phyloP scores from a whole-genome alignment of 2,888 invertebrate genomes.

The Phasia obesa region DNA sequence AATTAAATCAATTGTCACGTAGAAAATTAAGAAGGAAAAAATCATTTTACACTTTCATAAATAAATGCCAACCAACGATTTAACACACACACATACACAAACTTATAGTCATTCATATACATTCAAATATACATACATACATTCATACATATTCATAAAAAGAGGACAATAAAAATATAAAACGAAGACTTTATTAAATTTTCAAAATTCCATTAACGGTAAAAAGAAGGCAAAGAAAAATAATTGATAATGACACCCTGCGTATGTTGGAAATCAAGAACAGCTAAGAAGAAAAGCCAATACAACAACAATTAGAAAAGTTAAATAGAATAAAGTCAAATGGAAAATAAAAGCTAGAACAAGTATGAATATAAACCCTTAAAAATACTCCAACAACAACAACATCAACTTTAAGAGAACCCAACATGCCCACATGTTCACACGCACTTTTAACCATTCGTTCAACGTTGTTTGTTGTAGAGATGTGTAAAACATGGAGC shows the following conservation, averaged over 20 bases:
- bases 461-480: slow-evolving; percentile 3
- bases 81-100: slow-evolving; percentile 44
- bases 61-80: slow-evolving; percentile 62
- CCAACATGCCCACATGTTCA: slow-evolving; percentile 50
- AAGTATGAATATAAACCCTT: slow-evolving; percentile 58
- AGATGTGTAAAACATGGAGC: slow-evolving; percentile 8
- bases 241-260: slow-evolving; percentile 70
- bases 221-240: slow-evolving; percentile 56
- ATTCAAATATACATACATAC: background rate
- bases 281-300: slow-evolving; percentile 26
- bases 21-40: slow-evolving; percentile 54
- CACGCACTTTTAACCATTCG: slow-evolving; percentile 37
- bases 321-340: slow-evolving; percentile 50
- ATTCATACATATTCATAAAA: background rate
- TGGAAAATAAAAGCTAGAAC: slow-evolving; percentile 32
- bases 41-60: slow-evolving; percentile 60
- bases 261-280: slow-evolving; percentile 64
- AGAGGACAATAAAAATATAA: slow-evolving; percentile 40
- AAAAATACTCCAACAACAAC: slow-evolving; percentile 42
- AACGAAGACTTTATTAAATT: slow-evolving; percentile 73
- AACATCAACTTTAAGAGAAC: too few relatives aligned
- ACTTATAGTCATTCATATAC: too few relatives aligned
- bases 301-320: slow-evolving; percentile 45
- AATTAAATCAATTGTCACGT: slow-evolving; percentile 67
- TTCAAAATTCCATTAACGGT: slow-evolving; percentile 75